Percentiles rank a stretch among this genome's conserved stretches.
These are phyloP conservation scores for Drosophila atroscutellata DNA, from an alignment of 2,888 invertebrate genomes.

Conservation along the genomic window DNA sequence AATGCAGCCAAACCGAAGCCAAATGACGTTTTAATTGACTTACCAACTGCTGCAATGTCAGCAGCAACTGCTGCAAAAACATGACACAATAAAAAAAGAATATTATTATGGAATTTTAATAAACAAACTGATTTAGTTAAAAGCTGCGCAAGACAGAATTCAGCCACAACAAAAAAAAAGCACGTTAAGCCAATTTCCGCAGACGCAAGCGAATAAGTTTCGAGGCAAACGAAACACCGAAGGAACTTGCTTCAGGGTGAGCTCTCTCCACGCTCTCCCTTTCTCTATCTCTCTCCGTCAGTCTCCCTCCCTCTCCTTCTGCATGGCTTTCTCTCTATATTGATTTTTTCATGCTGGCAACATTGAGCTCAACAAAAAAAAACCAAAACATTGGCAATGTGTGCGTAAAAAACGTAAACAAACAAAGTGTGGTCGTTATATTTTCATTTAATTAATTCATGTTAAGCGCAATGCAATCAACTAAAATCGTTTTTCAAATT, in stretches of 20 bases:
- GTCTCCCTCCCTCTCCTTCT: background rate
- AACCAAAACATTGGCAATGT: constrained; percentile 19
- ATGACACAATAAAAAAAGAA: constrained; percentile 34
- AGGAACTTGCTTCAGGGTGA: constrained; percentile 33
- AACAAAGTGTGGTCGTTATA: constrained; percentile 12
- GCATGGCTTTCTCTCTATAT: constrained; percentile 47
- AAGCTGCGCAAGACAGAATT: background rate
- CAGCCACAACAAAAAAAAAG: constrained; percentile 17
- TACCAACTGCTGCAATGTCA: constrained; percentile 58
- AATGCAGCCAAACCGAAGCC: constrained; percentile 55
- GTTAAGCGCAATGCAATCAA: constrained; percentile 14
- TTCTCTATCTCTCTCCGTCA: background rate
- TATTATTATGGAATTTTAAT: constrained; percentile 9
- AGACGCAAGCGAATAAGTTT: constrained; percentile 30
- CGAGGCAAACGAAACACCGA: constrained; percentile 1
- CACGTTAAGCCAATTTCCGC: constrained; percentile 34
- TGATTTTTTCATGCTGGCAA: constrained; percentile 73
- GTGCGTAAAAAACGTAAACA: constrained; percentile 39
- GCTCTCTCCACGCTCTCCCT: background rate
- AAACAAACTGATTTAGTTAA: background rate
- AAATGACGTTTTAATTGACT: constrained; percentile 73
- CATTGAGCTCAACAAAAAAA: constrained; percentile 28
- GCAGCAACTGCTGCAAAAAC: constrained; percentile 63
- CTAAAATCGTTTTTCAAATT: constrained; percentile 12
- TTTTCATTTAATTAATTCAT: constrained; percentile 39